Conservation (phyloP, 2,797 vertebrate species). For the Meriones psammophilus region DNA sequence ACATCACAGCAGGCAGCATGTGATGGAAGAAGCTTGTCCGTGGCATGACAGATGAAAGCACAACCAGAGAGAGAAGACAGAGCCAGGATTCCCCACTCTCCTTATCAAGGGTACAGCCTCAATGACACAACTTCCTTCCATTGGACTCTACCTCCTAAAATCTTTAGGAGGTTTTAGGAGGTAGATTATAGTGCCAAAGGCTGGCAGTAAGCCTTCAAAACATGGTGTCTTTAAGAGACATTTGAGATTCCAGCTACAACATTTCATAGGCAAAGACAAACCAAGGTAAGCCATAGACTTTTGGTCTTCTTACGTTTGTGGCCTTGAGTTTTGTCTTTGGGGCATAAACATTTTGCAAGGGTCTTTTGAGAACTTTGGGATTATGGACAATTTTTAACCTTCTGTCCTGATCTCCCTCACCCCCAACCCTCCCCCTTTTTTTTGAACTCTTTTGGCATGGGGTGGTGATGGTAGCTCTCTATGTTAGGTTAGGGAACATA, state of each 20-base stretch:
- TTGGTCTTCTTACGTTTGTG: not conserved
- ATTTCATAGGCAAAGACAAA: not conserved
- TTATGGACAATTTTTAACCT: not conserved
- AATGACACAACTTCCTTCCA: not conserved
- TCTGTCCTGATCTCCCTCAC: too few species aligned
- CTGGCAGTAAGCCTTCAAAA: not conserved
- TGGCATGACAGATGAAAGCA: not conserved
- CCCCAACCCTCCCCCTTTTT: too few species aligned
- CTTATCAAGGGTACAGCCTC: not conserved
- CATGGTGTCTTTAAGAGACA: not conserved
- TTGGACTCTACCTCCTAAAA: not conserved
- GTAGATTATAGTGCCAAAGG: not conserved
- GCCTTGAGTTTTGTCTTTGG: not conserved
- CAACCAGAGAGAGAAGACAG: not conserved
- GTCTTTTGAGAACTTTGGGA: too few species aligned
- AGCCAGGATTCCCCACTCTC: not conserved
- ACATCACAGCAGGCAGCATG: not conserved
- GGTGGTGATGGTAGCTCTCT: not conserved
- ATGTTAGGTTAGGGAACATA: not conserved
- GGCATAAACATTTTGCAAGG: not conserved
- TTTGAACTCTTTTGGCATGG: not conserved
- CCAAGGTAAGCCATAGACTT: not conserved
- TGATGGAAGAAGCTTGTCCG: not conserved
- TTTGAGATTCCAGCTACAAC: not conserved
- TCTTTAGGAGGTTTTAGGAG: too few species aligned